A percentile compares a stretch with the other conserved stretches of the same genome.
Conservation (phyloP, 2,888 invertebrate species). For the Rhagophthalmus giganteus region DNA sequence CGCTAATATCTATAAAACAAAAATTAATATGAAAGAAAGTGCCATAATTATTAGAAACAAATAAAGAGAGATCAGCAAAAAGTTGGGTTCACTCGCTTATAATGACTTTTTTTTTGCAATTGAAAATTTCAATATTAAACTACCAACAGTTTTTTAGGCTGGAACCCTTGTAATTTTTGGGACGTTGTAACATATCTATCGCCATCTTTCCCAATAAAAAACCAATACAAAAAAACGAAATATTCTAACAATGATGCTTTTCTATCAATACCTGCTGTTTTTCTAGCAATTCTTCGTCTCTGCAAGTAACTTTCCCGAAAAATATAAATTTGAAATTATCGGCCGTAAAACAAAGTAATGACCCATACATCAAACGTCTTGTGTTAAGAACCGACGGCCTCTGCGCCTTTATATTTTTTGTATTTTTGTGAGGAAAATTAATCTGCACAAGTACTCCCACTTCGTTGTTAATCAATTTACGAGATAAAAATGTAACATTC, state of each 20-base stretch:
- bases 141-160: too few species aligned
- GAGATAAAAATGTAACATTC: constrained; percentile 56
- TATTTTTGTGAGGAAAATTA: constrained; percentile 27
- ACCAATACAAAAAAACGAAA: constrained; percentile 48
- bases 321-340: constrained; percentile 70
- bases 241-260: too few species aligned
- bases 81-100: too few species aligned
- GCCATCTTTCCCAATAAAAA: too few species aligned
- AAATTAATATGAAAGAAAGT: too few species aligned
- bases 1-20: constrained; percentile 12
- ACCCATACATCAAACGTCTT: constrained; percentile 70
- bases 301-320: constrained; percentile 69
- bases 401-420: constrained; percentile 41
- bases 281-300: constrained; percentile 57
- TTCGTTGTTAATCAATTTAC: constrained; percentile 53
- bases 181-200: too few species aligned
- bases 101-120: too few species aligned
- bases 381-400: constrained; percentile 56
- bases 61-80: too few species aligned
- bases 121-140: too few species aligned
- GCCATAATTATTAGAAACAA: too few species aligned
- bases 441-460: constrained; percentile 53
- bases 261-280: constrained; percentile 62
- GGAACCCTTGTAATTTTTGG: too few species aligned
- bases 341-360: constrained; percentile 71